These are phyloP conservation scores for Thamnophis sirtalis DNA, from an alignment of 2,113 vertebrate genomes.

Conservation along the genomic window DNA sequence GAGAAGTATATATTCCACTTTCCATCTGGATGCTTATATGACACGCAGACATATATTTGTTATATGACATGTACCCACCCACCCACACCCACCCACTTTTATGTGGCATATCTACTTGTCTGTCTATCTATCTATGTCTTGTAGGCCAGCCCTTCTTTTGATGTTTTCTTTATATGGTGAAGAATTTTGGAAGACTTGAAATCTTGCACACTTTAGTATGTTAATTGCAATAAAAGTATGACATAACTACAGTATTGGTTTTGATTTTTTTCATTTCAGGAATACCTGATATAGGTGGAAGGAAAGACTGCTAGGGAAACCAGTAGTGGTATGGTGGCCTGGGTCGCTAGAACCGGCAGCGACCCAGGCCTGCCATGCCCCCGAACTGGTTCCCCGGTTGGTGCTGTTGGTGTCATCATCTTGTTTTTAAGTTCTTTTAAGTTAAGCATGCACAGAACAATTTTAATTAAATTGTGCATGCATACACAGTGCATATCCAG, in stretches of 20 bases:
- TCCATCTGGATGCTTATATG: neutral
- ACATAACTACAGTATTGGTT: neutral
- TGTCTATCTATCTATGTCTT: neutral
- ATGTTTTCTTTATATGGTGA: neutral
- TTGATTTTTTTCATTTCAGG: neutral
- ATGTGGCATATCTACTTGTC: neutral
- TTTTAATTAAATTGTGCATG: no score
- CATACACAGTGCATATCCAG: no score
- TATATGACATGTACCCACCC: no score
- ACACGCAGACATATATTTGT: neutral
- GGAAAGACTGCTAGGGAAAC: neutral
- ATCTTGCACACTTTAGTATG: neutral
- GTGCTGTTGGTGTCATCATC: no score
- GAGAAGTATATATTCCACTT: neutral
- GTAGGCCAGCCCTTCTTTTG: neutral
- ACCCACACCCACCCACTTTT: no score
- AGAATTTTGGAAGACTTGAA: neutral
- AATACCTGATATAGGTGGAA: neutral
- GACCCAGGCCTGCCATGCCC: no score
- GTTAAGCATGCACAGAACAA: no score
- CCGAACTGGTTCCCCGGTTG: no score
- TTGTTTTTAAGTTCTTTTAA: no score
- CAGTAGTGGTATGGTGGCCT: no score
- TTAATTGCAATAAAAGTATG: neutral
- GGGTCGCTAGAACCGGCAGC: no score